Evolutionary conservation across 35 echinoderm and acorn worm species (phyloP).

Genomic region (Apostichopus parvimensis): DNA sequence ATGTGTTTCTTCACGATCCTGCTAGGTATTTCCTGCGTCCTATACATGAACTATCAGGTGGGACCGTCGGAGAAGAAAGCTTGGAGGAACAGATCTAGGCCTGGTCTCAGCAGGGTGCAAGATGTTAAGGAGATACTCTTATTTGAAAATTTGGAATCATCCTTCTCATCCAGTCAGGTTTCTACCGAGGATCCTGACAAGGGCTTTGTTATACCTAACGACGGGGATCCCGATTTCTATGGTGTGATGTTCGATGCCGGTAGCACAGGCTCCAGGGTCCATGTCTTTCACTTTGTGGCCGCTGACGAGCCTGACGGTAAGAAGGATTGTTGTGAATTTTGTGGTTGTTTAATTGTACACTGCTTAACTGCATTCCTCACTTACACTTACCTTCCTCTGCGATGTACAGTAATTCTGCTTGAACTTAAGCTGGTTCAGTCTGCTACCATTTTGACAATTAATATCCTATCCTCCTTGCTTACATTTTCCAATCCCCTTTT

Average conservation of each 20-base stretch:
- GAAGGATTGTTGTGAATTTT: neutral
- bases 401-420: no score
- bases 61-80: neutral
- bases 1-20: slow-evolving; percentile 11
- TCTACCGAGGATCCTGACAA: neutral
- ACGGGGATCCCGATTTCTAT: slow-evolving; percentile 69
- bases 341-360: no score
- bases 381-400: neutral
- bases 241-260: slow-evolving; percentile 98
- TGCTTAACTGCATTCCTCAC: no score
- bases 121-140: neutral
- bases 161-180: neutral
- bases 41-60: neutral
- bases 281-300: slow-evolving; percentile 83
- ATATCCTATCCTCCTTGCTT: no score
- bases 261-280: slow-evolving; percentile 88
- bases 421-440: no score
- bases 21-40: neutral
- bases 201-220: neutral
- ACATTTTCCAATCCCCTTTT: no score
- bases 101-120: neutral
- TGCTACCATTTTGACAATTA: no score
- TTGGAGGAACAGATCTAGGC: slow-evolving; percentile 1
- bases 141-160: neutral
- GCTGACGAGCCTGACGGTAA: neutral